A percentile compares a stretch with the other conserved stretches of the same genome.
phyloP scores from a whole-genome alignment of 2,797 vertebrate species.

The Platyrinchus mystaceus region DNA sequence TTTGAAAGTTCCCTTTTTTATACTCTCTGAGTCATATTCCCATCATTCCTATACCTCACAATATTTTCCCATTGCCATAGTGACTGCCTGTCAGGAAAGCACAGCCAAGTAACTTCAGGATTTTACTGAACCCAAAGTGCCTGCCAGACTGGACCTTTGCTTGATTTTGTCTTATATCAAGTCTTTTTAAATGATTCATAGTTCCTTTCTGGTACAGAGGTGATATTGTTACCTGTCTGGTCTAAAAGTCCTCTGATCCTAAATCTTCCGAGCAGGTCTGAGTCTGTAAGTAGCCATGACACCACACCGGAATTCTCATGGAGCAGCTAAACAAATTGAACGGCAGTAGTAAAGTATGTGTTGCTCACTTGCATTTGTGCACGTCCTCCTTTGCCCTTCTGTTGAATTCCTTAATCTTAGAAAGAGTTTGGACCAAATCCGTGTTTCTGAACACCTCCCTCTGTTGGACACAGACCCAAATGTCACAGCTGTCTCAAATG shows the following conservation, averaged over 20 bases:
- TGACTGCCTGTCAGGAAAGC: constrained; percentile 58
- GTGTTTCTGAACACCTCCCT: constrained; percentile 20
- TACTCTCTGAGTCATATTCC: constrained; percentile 74
- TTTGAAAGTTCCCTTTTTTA: constrained; percentile 62
- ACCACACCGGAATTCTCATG: background rate
- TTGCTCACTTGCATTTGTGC: background rate
- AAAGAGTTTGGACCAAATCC: constrained; percentile 1
- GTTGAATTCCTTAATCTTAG: constrained; percentile 20
- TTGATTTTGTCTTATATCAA: background rate
- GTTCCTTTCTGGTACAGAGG: background rate
- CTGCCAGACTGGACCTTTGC: background rate
- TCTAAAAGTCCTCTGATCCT: background rate
- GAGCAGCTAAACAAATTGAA: background rate
- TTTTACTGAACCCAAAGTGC: constrained; percentile 35
- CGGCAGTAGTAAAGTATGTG: background rate
- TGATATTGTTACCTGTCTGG: background rate
- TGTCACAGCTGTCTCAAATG: background rate
- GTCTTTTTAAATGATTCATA: background rate
- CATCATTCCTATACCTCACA: constrained; percentile 74
- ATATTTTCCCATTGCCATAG: constrained; percentile 80
- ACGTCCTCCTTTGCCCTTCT: background rate
- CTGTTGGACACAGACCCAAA: constrained; percentile 32
- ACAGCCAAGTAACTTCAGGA: constrained; percentile 25
- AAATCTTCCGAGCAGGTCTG: background rate
- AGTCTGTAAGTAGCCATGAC: background rate